phyloP scores from a whole-genome alignment of 2,797 vertebrate genomes.

The Neomorphus geoffroyi region DNA sequence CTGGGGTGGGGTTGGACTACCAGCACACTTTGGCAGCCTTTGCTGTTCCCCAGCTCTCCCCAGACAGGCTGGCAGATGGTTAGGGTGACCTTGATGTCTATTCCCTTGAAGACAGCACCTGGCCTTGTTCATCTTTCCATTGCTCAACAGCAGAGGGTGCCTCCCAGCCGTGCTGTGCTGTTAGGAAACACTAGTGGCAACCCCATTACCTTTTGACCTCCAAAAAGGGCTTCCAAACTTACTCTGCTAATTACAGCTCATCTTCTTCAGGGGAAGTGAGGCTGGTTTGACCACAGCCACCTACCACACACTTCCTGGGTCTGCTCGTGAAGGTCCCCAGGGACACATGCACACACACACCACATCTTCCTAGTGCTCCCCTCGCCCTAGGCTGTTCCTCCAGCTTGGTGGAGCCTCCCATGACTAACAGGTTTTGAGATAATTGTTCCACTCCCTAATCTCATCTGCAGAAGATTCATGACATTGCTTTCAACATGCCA shows the following conservation, averaged over 20 bases:
- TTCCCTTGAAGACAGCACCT: background rate
- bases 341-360: background rate
- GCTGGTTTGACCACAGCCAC: constrained; percentile 11
- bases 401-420: constrained; percentile 49
- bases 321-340: background rate
- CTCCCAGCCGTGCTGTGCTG: rapidly evolving
- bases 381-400: constrained; percentile 58
- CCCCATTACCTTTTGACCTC: constrained; percentile 66
- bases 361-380: constrained; percentile 19
- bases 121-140: background rate
- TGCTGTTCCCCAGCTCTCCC: background rate
- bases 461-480: constrained; percentile 52
- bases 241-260: constrained; percentile 42
- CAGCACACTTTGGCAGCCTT: background rate
- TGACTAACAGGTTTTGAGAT: constrained; percentile 70
- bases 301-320: constrained; percentile 23
- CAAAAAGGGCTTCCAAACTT: constrained; percentile 24
- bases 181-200: background rate
- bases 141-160: background rate
- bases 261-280: background rate
- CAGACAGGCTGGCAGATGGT: rapidly evolving
- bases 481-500: constrained; percentile 58
- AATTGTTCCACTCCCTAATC: constrained; percentile 69
- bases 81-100: background rate
- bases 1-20: background rate